Conservation (phyloP, 2,888 invertebrate species). For the Thera obeliscata region DNA sequence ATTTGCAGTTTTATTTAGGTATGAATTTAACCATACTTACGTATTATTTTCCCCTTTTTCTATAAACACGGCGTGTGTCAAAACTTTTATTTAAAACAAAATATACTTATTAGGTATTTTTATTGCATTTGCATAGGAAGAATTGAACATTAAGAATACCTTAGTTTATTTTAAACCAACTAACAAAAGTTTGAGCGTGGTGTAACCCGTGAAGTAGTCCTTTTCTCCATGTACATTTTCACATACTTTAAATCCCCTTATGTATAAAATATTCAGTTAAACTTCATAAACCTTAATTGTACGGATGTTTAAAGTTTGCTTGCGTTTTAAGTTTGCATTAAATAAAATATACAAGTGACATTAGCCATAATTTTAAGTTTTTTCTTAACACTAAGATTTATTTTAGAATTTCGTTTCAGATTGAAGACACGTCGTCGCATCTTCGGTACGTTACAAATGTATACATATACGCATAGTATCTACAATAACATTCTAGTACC, state of each 20-base stretch:
- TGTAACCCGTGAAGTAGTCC: not conserved
- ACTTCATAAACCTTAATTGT: no score
- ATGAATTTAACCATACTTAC: not conserved
- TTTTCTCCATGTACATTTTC: not conserved
- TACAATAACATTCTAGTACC: slow-evolving; percentile 57
- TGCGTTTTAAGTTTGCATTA: no score
- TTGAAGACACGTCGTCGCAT: slow-evolving; percentile 59
- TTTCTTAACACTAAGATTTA: slow-evolving; percentile 67
- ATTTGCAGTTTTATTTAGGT: no score
- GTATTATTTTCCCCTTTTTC: no score
- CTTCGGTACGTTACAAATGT: slow-evolving; percentile 49
- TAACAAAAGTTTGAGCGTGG: not conserved
- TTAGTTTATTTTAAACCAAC: not conserved
- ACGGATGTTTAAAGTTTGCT: no score
- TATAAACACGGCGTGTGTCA: no score
- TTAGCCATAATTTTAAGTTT: slow-evolving; percentile 44
- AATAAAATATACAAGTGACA: not conserved
- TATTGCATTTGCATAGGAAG: no score
- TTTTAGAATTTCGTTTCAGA: slow-evolving; percentile 83
- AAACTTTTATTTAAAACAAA: no score
- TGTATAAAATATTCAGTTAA: no score
- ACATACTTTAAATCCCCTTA: not conserved
- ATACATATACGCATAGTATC: slow-evolving; percentile 52
- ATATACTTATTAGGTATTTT: no score
- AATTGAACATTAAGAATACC: not conserved